These are phyloP conservation scores for Cephalopachus bancanus DNA, from an alignment of 2,797 vertebrate genomes.

Conservation along the genomic window DNA sequence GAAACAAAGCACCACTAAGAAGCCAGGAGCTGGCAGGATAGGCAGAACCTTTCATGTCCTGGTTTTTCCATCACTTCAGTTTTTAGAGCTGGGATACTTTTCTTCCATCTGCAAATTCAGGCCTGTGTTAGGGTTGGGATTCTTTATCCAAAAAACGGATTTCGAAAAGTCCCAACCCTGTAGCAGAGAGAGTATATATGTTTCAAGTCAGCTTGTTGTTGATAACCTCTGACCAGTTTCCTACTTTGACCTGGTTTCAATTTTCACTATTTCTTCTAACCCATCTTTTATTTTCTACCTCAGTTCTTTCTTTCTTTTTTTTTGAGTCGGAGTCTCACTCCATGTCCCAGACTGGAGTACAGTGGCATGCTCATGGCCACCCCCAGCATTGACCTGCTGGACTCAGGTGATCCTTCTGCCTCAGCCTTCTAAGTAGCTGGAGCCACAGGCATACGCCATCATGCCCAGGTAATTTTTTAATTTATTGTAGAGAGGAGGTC, in stretches of 20 bases:
- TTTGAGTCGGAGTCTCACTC: too few species aligned
- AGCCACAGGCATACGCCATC: too few species aligned
- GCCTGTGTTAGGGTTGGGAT: background rate
- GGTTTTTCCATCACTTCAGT: background rate
- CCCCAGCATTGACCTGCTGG: too few species aligned
- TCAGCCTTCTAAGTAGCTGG: too few species aligned
- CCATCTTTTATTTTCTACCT: background rate
- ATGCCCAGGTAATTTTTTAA: too few species aligned
- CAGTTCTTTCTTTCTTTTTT: too few species aligned
- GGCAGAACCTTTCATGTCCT: background rate
- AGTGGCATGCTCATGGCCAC: too few species aligned
- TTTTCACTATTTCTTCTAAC: background rate
- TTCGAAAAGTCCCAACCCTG: background rate
- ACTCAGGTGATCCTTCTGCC: too few species aligned
- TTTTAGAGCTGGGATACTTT: background rate
- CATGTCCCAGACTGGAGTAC: too few species aligned
- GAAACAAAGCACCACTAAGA: background rate
- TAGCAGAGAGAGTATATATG: background rate
- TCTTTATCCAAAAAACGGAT: background rate
- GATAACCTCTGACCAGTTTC: background rate
- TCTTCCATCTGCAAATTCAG: background rate
- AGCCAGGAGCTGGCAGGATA: background rate
- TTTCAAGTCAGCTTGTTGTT: background rate
- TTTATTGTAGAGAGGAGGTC: too few species aligned
- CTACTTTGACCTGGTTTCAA: background rate